Evolutionary conservation across 2,888 invertebrate genomes (phyloP).

Genomic region (Cantharis nigra): DNA sequence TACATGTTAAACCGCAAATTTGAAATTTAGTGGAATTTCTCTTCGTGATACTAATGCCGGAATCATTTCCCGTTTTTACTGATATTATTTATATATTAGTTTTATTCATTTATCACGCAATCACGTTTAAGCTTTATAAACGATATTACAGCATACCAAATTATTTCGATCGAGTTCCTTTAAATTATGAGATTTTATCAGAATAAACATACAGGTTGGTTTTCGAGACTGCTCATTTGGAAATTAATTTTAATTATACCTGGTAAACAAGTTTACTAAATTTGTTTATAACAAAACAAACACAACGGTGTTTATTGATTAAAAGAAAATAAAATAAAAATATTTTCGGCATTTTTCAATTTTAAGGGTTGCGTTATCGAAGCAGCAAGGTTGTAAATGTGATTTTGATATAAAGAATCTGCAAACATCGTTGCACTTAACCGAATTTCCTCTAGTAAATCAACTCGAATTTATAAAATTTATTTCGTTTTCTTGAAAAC

Average conservation of each 20-base stretch:
- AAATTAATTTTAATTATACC: not conserved
- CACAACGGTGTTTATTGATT: not conserved
- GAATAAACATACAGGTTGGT: not conserved
- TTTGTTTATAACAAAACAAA: not conserved
- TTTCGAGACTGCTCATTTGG: not conserved
- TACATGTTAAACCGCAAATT: constrained; percentile 3
- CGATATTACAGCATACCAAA: constrained; percentile 5
- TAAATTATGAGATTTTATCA: not conserved
- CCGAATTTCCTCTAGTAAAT: constrained; percentile 12
- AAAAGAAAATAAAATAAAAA: not conserved
- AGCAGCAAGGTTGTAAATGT: not conserved
- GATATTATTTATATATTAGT: constrained; percentile 18
- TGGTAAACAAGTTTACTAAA: not conserved
- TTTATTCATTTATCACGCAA: constrained; percentile 19
- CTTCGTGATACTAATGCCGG: constrained; percentile 12
- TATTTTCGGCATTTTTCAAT: not conserved
- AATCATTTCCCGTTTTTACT: constrained; percentile 8
- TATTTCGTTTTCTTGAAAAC: not conserved
- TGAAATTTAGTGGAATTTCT: constrained; percentile 12
- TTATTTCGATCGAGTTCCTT: not conserved
- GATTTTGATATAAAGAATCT: constrained; percentile 1
- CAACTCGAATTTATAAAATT: constrained; percentile 13
- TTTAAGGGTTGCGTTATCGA: not conserved
- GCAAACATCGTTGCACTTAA: constrained; percentile 19
- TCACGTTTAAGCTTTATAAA: constrained; percentile 15